phyloP scores from a whole-genome alignment of 2,888 invertebrate species.

The Acanthosepion pharaonis region DNA sequence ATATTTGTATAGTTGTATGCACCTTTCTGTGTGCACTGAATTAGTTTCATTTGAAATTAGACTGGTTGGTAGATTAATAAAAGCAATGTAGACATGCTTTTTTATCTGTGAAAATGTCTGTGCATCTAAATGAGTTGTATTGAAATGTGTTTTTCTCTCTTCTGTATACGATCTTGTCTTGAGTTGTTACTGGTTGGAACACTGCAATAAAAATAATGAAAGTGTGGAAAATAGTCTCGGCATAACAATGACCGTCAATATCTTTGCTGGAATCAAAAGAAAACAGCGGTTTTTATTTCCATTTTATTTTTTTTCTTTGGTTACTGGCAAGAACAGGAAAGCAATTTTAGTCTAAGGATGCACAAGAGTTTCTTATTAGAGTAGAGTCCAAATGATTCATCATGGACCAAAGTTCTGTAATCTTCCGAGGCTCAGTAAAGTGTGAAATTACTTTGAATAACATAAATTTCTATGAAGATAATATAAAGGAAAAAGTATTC shows the following conservation, averaged over 20 bases:
- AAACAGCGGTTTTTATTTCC: not conserved
- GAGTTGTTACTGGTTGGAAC: not conserved
- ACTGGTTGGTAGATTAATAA: not conserved
- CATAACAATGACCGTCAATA: not conserved
- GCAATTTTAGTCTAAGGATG: not conserved
- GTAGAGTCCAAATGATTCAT: not conserved
- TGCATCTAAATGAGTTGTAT: not conserved
- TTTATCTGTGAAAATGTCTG: not conserved
- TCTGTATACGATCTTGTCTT: not conserved
- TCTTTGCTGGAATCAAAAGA: not conserved
- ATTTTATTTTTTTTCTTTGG: not conserved
- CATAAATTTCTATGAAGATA: no score
- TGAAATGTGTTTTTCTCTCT: not conserved
- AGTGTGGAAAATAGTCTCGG: not conserved
- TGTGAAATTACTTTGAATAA: no score
- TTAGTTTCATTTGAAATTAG: not conserved
- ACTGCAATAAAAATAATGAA: constrained; percentile 13
- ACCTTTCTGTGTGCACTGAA: not conserved
- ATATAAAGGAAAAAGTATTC: no score
- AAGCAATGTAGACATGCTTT: not conserved
- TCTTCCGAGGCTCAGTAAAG: no score
- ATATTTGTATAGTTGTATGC: not conserved
- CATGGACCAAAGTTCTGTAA: no score
- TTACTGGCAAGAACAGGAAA: not conserved
- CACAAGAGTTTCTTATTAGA: not conserved